Percentiles rank a stretch among this genome's conserved stretches.
Evolutionary conservation across 1,140 invertebrate genomes (phyloP).

Genomic region (Philopotamus ludificatus): DNA sequence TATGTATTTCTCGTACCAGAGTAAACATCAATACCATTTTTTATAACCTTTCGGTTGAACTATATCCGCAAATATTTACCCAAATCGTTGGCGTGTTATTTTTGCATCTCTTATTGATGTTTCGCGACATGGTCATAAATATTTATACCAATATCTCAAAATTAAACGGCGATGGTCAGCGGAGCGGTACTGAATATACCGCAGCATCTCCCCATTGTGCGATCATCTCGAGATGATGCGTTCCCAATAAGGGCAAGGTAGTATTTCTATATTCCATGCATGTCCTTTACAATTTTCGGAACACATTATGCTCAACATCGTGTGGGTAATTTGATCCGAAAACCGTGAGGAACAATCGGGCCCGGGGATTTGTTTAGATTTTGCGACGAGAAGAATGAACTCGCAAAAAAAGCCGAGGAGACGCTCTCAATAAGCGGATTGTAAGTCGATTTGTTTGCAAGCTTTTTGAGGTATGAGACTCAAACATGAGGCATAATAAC

Average conservation of each 20-base stretch:
- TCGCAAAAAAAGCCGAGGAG: neutral
- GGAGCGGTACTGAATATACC: neutral
- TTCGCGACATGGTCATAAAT: too few species aligned
- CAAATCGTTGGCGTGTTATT: too few species aligned
- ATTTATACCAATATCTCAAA: too few species aligned
- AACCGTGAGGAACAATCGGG: slow-evolving; percentile 21
- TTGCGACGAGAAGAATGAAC: neutral
- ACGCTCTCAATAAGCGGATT: slow-evolving; percentile 11
- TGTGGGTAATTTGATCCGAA: slow-evolving; percentile 32
- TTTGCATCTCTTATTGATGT: too few species aligned
- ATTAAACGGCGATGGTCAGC: too few species aligned
- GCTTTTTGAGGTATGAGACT: slow-evolving; percentile 16
- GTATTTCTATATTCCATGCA: slow-evolving; percentile 21
- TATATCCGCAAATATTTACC: too few species aligned
- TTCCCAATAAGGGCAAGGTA: slow-evolving; percentile 33
- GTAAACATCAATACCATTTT: too few species aligned
- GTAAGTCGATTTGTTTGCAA: slow-evolving; percentile 28
- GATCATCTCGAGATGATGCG: slow-evolving; percentile 20
- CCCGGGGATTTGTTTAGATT: slow-evolving; percentile 34
- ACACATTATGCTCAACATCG: slow-evolving; percentile 18
- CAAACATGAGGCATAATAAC: slow-evolving; percentile 1
- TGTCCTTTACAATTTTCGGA: neutral
- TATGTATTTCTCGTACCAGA: too few species aligned
- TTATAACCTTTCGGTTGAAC: too few species aligned
- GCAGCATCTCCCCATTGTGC: slow-evolving; percentile 18